Evolutionary conservation across 2,797 vertebrate genomes (phyloP).

Genomic region (Lagodon rhomboides): DNA sequence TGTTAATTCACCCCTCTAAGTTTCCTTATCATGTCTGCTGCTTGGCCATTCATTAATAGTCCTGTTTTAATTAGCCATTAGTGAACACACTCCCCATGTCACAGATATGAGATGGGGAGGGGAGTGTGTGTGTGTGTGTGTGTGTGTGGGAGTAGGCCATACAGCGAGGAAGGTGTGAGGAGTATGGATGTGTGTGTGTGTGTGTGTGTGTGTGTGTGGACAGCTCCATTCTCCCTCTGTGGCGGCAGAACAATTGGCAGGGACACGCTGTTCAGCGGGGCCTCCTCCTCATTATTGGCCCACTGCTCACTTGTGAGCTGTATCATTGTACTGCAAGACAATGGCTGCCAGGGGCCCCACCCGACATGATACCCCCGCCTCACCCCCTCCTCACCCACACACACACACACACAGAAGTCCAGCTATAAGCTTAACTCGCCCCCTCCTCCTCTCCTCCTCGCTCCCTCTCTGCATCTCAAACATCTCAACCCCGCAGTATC

Average conservation of each 20-base stretch:
- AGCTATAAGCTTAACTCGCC: constrained; percentile 39
- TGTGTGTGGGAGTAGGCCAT: constrained; percentile 33
- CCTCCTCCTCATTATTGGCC: constrained; percentile 81
- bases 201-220: constrained; percentile 55
- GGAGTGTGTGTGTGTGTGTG: constrained; percentile 44
- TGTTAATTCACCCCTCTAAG: constrained; percentile 77
- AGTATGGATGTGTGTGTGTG: constrained; percentile 38
- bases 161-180: constrained; percentile 48
- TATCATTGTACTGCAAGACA: constrained; percentile 83
- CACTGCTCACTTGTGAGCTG: constrained; percentile 81
- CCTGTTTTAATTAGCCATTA: constrained; percentile 89
- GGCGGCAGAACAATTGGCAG: constrained; percentile 79
- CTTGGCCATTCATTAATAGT: constrained; percentile 85
- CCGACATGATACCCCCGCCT: constrained; percentile 60
- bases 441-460: background rate
- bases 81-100: constrained; percentile 85
- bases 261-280: constrained; percentile 77
- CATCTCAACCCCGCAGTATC: constrained; percentile 43
- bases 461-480: background rate
- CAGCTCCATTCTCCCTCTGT: constrained; percentile 79
- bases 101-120: constrained; percentile 80
- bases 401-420: constrained; percentile 26
- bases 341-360: constrained; percentile 77
- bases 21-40: constrained; percentile 82
- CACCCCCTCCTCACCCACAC: constrained; percentile 33